Percentiles rank a stretch among this genome's conserved stretches.
These are phyloP conservation scores for Barnardius zonarius DNA, from an alignment of 2,113 vertebrate species.

Conservation along the genomic window DNA sequence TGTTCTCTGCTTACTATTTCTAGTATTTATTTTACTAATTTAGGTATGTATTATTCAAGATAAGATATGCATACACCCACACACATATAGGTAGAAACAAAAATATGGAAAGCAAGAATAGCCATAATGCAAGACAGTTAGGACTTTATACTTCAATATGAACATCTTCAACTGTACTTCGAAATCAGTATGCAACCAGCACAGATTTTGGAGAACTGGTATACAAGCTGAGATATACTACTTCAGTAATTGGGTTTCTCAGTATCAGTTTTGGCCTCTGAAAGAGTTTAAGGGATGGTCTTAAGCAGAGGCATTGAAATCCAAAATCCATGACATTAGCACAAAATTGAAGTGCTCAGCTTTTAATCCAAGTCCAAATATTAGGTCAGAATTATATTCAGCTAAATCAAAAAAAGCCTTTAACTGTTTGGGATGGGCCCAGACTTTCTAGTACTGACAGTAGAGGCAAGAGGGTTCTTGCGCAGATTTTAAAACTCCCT, in stretches of 20 bases:
- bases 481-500: background rate
- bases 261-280: background rate
- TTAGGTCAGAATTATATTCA: constrained; percentile 2
- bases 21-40: background rate
- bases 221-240: background rate
- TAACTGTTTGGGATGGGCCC: background rate
- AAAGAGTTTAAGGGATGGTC: background rate
- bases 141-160: background rate
- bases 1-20: background rate
- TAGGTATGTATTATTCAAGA: background rate
- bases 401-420: background rate
- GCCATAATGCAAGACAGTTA: background rate
- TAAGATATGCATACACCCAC: background rate
- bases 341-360: background rate
- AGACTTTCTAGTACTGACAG: background rate
- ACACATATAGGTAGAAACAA: background rate
- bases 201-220: background rate
- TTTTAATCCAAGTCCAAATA: constrained; percentile 2
- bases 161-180: background rate
- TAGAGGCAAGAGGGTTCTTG: background rate
- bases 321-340: background rate
- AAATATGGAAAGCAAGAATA: background rate
- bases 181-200: background rate
- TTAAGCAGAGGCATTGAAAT: background rate
- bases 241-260: background rate